Base-by-base conservation (phyloP, 2,797 vertebrate genomes). In the Sebastes variabilis region DNA sequence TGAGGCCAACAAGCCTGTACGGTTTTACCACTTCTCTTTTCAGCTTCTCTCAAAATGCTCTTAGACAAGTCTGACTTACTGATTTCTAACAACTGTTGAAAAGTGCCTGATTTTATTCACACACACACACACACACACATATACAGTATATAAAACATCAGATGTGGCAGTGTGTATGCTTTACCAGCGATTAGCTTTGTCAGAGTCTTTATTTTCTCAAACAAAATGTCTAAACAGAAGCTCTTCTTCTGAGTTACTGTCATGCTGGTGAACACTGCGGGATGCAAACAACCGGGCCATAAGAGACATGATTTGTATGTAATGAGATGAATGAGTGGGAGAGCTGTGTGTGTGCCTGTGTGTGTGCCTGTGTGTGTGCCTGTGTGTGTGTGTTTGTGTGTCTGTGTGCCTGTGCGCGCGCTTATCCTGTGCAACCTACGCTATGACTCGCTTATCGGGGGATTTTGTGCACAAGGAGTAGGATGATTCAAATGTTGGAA, bases 271-370 rank as follows among this genome's bases (percentile, higher is more conserved):
- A 88, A 68, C 56, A 29, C 66, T 49, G 77, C 52, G 38, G 75
- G 73, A 72, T 38, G 69, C 74, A 83, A 72, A 82, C 66, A 84
- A 75, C 60, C 29, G 34, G 74, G 73, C 80, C 87, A 49, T 58
- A 42, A 69, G 74, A 89, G 81, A 89, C 79, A 66, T 79, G 82
- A 84, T 87, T 78, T 84, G 88, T 86, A 74, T 91, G 83, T 82
- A 85, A 88, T 75, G 81, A 83, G 85, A 88, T 89, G 80, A 87
- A 86, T 77, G 88, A 88, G 93, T 92, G 85, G 91, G 93, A 88
- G 90, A 82, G 84, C 64, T 83, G 80, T 75, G 61, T 29, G 10
- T 36, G 34, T 5, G 34, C 87, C 89, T 5, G 71, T 80, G 79
- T 75, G 56, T 20, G 92, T 13, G 73, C 36, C 42, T 34, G 9